Evolutionary conservation across 2,888 invertebrate genomes (phyloP).

Genomic region (Lithophane leautieri): DNA sequence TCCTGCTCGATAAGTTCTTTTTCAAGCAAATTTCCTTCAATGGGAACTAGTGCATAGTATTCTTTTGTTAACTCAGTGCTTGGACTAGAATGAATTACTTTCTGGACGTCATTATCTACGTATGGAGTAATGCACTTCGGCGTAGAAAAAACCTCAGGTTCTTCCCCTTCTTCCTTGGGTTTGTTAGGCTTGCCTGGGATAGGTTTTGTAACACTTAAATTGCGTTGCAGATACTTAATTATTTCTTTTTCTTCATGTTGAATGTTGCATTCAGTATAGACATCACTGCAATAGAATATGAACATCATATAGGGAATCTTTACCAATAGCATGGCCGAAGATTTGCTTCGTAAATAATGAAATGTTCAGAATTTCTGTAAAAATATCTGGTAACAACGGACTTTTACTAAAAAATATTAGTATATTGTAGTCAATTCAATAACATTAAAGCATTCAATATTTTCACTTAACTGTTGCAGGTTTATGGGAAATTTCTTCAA

Average conservation of each 20-base stretch:
- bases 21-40: constrained; percentile 83
- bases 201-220: constrained; percentile 71
- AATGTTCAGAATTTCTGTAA: constrained; percentile 8
- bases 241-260: constrained; percentile 87
- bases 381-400: constrained; percentile 51
- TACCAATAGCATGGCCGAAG: constrained; percentile 3
- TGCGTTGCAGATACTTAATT: constrained; percentile 82
- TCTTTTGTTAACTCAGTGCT: constrained; percentile 84
- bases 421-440: constrained; percentile 4
- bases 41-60: constrained; percentile 84
- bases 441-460: not conserved
- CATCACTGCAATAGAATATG: constrained; percentile 80
- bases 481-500: constrained; percentile 1
- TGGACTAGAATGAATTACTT: constrained; percentile 81
- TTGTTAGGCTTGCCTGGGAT: constrained; percentile 66
- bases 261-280: constrained; percentile 88
- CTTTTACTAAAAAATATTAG: constrained; percentile 7
- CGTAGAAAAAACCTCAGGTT: constrained; percentile 85
- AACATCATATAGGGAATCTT: constrained; percentile 28
- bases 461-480: constrained; percentile 5
- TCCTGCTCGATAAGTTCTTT: constrained; percentile 90
- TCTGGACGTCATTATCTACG: constrained; percentile 74
- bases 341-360: constrained; percentile 1
- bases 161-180: constrained; percentile 78
- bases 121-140: constrained; percentile 85